Conservation (phyloP, 2,113 vertebrate species). For the Pitta sordida region DNA sequence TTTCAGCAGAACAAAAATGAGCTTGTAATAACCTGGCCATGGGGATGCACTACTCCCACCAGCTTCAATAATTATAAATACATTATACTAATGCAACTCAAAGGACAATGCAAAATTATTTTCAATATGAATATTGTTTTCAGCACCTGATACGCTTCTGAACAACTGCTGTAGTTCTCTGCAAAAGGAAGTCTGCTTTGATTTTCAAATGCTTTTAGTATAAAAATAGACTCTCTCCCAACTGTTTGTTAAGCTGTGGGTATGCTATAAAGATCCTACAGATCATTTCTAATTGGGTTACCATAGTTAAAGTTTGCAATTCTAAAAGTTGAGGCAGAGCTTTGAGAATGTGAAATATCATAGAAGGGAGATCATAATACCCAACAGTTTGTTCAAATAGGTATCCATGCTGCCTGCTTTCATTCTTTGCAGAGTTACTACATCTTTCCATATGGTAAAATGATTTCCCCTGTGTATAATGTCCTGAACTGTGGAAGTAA, state of each 20-base stretch:
- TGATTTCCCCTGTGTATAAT: background rate
- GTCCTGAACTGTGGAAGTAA: background rate
- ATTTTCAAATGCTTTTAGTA: background rate
- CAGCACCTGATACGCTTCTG: background rate
- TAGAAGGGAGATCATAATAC: background rate
- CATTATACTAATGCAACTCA: background rate
- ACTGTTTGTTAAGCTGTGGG: background rate
- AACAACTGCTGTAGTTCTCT: background rate
- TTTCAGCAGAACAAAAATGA: background rate
- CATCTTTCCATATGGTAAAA: background rate
- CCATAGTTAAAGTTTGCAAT: background rate
- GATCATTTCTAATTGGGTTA: background rate
- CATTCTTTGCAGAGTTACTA: background rate
- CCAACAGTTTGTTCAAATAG: background rate
- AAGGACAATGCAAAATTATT: background rate
- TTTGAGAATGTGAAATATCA: background rate
- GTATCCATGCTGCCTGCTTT: background rate
- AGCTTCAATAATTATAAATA: background rate
- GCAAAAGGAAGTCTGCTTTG: background rate
- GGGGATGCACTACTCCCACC: background rate
- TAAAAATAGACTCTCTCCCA: constrained; percentile 11
- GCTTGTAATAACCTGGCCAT: background rate
- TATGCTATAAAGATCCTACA: background rate
- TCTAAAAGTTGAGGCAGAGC: background rate
- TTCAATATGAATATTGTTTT: background rate